These are phyloP conservation scores for Habrosyne pyritoides DNA, from an alignment of 2,888 invertebrate genomes.

Conservation along the genomic window DNA sequence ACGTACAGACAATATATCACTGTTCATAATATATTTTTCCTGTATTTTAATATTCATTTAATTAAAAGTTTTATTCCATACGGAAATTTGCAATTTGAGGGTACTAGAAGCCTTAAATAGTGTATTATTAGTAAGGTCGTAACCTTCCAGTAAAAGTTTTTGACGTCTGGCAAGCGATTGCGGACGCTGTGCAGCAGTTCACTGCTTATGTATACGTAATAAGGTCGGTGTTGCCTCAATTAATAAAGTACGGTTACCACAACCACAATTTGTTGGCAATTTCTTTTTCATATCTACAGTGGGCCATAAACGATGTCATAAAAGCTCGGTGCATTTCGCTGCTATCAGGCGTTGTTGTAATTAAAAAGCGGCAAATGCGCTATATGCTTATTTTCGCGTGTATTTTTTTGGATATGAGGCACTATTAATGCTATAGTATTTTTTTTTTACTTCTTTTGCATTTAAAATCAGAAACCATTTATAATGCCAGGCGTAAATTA, in stretches of 20 bases:
- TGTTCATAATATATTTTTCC: no score
- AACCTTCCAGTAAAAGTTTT: background rate
- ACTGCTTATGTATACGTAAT: background rate
- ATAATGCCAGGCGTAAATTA: no score
- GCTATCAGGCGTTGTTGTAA: background rate
- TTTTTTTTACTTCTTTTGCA: no score
- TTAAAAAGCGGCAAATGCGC: background rate
- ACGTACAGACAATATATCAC: no score
- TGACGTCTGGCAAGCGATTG: background rate
- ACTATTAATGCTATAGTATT: background rate
- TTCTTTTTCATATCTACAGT: background rate
- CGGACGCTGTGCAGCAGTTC: background rate
- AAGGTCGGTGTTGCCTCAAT: background rate
- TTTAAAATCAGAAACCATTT: no score
- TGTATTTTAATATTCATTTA: no score
- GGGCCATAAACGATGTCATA: background rate
- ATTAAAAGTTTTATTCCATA: no score
- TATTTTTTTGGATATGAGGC: background rate
- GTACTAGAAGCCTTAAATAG: no score
- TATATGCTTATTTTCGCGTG: background rate
- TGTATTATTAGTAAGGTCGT: background rate
- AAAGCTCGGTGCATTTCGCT: background rate
- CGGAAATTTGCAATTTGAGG: no score
- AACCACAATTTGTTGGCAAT: constrained; percentile 4
- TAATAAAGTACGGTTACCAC: background rate